Base-by-base conservation (phyloP, 2,888 invertebrate species). In the Junonia oenone region DNA sequence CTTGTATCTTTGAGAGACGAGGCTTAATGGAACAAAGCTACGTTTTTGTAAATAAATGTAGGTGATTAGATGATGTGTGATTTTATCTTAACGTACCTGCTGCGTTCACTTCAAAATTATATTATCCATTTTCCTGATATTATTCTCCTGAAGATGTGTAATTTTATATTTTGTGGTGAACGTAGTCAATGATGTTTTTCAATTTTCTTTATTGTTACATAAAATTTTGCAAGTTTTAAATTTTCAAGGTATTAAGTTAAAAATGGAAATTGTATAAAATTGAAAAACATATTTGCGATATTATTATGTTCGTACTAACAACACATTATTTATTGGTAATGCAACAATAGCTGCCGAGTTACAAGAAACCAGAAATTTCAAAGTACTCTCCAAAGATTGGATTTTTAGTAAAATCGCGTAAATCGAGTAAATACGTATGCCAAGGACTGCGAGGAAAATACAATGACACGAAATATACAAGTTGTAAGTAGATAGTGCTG, bases 311-410 rank as follows among this genome's bases (percentile, higher is more conserved):
- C 63, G 56, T 76, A 86, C 84, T 87, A 87, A 88, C 83, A 74
- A 75, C 64, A 72, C 61, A 69, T 72, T 77, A 76, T 81, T 84
- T 83, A 84, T 81, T 81, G 80, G 78, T 75, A 71, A 80, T 77
- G 79, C 75, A 69, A 80, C 73, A 75, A 78, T 83, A 78, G 76
- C 71, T 71, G 79, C 78, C 82, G 83, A 81, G 71, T 78, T 77
- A 78, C 80, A 81, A 79, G 80, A 73, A 71, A 78, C 72, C 75
- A 81, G 75, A 75, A 67, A 64, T 70, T 68, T 59, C 74, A 77
- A 73, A 71, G 63, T 82, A 72, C 73, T 83, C 81, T 66, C 72
- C 84, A 81, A 89, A 89, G 80, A 83, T 88, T 80, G 89, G 89
- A 78, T 87, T 79, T 80, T 66, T 83, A 76, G 66, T 81, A 67